Conservation (phyloP, 2,797 vertebrate genomes). For the Euthynnus affinis region DNA sequence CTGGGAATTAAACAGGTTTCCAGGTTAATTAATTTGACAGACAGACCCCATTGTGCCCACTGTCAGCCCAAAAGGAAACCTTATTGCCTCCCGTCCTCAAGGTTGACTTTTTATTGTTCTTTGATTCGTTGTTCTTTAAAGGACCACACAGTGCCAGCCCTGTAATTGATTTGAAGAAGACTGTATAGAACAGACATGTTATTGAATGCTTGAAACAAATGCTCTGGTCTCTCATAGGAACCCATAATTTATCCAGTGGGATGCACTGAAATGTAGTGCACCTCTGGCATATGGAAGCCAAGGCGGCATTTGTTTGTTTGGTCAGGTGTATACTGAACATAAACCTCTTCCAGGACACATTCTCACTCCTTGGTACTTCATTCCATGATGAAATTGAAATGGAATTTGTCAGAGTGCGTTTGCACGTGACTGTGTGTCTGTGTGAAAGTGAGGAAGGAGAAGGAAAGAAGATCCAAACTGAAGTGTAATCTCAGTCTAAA, state of each 20-base stretch:
- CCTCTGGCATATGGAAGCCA: constrained; percentile 34
- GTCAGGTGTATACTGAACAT: constrained; percentile 39
- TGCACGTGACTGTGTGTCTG: constrained; percentile 36
- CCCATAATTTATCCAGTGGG: constrained; percentile 42
- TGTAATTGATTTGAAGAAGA: constrained; percentile 78
- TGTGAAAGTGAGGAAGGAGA: constrained; percentile 37
- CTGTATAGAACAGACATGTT: constrained; percentile 61
- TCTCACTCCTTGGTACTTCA: constrained; percentile 44
- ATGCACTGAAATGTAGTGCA: constrained; percentile 46
- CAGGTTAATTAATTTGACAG: constrained; percentile 86
- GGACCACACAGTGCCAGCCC: constrained; percentile 40
- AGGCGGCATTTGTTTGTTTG: constrained; percentile 50
- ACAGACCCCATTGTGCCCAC: constrained; percentile 80
- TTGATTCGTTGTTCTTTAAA: constrained; percentile 66
- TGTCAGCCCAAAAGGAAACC: constrained; percentile 77
- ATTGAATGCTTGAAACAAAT: constrained; percentile 73
- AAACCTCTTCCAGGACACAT: constrained; percentile 32
- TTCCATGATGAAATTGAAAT: constrained; percentile 65
- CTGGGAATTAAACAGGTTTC: constrained; percentile 81
- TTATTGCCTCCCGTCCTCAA: constrained; percentile 76
- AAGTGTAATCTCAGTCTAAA: constrained; percentile 83
- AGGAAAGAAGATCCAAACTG: constrained; percentile 72
- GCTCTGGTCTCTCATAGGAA: constrained; percentile 52
- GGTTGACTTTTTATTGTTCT: constrained; percentile 80
- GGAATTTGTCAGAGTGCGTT: constrained; percentile 54